Conservation (phyloP, 2,888 invertebrate genomes). For the Agrenia bidenticulata region DNA sequence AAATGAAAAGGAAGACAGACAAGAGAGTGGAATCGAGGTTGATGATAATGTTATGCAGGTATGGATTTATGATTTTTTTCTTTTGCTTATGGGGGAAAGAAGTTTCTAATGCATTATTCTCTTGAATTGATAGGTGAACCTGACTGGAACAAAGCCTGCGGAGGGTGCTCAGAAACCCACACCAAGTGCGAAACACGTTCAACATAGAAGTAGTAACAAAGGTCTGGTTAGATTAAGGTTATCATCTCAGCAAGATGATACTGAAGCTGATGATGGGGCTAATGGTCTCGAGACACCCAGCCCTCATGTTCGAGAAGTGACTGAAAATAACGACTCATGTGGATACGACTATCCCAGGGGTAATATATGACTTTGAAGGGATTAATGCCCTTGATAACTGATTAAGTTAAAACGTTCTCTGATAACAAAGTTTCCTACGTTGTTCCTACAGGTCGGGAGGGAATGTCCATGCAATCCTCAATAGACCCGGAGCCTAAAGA, state of each 20-base stretch:
- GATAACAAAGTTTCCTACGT: too few species aligned
- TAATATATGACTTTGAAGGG: constrained; percentile 20
- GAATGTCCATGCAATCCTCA: constrained; percentile 51
- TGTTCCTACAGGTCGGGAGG: constrained; percentile 43
- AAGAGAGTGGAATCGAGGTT: constrained; percentile 62
- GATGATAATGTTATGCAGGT: constrained; percentile 64
- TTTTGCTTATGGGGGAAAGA: too few species aligned
- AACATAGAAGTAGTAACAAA: constrained; percentile 31
- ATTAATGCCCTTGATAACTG: too few species aligned
- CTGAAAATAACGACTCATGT: constrained; percentile 50
- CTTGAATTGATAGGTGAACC: constrained; percentile 41
- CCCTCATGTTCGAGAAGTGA: constrained; percentile 54
- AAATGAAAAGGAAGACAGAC: constrained; percentile 54
- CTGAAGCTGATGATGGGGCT: constrained; percentile 50
- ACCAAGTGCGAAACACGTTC: constrained; percentile 24
- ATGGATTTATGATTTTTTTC: too few species aligned
- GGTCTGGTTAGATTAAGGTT: constrained; percentile 47
- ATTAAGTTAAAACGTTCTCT: too few species aligned
- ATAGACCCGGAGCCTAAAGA: constrained; percentile 51
- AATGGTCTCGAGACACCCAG: constrained; percentile 55
- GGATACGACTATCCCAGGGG: constrained; percentile 51
- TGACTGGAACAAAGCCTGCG: constrained; percentile 45
- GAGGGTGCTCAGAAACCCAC: constrained; percentile 21
- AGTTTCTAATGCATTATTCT: not conserved
- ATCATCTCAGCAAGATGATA: constrained; percentile 51